Conservation (phyloP, 2,113 vertebrate genomes). For the Narcine bancroftii region DNA sequence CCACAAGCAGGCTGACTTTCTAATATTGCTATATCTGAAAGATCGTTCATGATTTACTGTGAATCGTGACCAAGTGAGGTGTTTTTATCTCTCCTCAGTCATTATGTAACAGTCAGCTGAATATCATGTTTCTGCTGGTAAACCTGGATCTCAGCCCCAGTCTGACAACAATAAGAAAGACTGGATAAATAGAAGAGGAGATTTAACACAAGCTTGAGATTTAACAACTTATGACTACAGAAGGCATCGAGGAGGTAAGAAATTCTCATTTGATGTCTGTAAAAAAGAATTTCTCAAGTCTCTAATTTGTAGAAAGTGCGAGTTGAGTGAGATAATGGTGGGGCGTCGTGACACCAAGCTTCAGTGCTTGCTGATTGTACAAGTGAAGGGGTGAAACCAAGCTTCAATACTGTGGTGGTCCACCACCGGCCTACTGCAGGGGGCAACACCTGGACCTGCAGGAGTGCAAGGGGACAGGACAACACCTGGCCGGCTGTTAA, state of each 20-base stretch:
- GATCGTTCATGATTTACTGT: background rate
- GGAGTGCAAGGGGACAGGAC: too few species aligned
- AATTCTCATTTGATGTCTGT: background rate
- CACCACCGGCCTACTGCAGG: too few species aligned
- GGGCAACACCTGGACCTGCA: too few species aligned
- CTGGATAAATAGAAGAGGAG: background rate
- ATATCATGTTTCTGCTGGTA: background rate
- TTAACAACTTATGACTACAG: background rate
- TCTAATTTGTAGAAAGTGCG: background rate
- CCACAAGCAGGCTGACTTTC: background rate
- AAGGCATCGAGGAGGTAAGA: background rate
- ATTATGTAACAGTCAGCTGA: conserved; percentile 8
- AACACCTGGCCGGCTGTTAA: too few species aligned
- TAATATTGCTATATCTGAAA: background rate
- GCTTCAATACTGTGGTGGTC: too few species aligned
- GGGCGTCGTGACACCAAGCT: background rate
- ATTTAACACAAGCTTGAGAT: background rate
- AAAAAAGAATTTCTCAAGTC: background rate
- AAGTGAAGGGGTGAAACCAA: too few species aligned
- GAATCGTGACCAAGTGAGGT: background rate
- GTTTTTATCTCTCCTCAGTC: background rate
- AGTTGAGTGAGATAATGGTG: background rate
- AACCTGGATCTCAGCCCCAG: background rate
- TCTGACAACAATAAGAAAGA: background rate
- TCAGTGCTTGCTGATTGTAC: too few species aligned